These are phyloP conservation scores for Stichopus horrens DNA, from an alignment of 53 echinoderm and acorn worm species.

Conservation along the genomic window DNA sequence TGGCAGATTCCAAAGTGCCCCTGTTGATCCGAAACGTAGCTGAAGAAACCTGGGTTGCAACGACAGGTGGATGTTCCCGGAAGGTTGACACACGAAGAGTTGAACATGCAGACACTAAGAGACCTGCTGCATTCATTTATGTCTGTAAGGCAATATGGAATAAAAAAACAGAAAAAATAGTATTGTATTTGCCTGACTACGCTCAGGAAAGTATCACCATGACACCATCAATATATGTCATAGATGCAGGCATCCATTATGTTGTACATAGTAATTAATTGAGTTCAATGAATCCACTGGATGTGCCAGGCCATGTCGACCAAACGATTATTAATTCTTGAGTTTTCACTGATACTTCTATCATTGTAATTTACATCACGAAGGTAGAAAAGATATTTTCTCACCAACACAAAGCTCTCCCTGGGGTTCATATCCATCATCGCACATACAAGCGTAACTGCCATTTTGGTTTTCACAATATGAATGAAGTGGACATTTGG, in stretches of 20 bases:
- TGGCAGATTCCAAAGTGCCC: background rate
- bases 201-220: too few relatives aligned
- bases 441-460: background rate
- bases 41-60: constrained; percentile 32
- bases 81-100: constrained; percentile 40
- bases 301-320: too few relatives aligned
- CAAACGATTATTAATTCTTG: too few relatives aligned
- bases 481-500: background rate
- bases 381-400: background rate
- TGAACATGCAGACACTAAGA: constrained; percentile 4
- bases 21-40: background rate
- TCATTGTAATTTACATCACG: too few relatives aligned
- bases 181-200: background rate
- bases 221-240: too few relatives aligned
- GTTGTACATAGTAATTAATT: too few relatives aligned
- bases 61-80: constrained; percentile 32
- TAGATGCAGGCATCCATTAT: too few relatives aligned
- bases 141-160: background rate
- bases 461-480: constrained; percentile 23
- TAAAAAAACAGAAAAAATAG: background rate
- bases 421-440: background rate
- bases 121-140: constrained; percentile 26
- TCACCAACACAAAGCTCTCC: constrained; percentile 14
- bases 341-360: too few relatives aligned
- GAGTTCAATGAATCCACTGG: too few relatives aligned